Base-by-base conservation (phyloP, 1,140 invertebrate species). In the Coenobita brevimanus region DNA sequence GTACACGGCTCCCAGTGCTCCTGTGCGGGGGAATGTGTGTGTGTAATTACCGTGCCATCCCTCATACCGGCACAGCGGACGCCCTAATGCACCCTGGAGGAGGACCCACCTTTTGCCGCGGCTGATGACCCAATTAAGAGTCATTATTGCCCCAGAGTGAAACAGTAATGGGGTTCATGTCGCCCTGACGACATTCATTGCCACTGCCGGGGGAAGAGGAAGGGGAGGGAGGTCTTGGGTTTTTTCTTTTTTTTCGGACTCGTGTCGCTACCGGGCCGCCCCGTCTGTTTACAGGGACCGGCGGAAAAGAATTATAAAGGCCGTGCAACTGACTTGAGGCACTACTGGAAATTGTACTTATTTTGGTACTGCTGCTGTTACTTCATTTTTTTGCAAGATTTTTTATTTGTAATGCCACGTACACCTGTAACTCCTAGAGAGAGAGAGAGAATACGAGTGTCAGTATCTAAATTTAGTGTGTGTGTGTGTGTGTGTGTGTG, bases 151-250 rank as follows among this genome's bases (percentile, higher is more conserved):
- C 80, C 80, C 6, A 36, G 64, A 43, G 80, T 27, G 64, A 82
- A 82, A 60, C 38, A 67, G 80, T 82, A 43, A 71, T 71, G 54
- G 50, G 54, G 73, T 76, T 76, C 33, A 76, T 76, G 73, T 38
- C 73, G 27, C 43, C 33, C 73, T 60, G 79, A 43, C 79, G 79
- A 27, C 50, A 30, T 38, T 62, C 57, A 76, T 62, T 82, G 24
- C 60, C 27, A 80, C 43, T 15, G 75, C 27, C 24, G 76, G 6
- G 1, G 30, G 57, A 8, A 36, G 2, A 30, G 15, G 38, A n/a
- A 46, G 3, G 46, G 27, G 17, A 46, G n/a, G n/a, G n/a, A n/a
- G n/a, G n/a, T n/a, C n/a, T n/a, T n/a, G n/a, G n/a, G n/a, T n/a
- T n/a, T n/a, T 54, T 33, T 80, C 76, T 30, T 33, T 21, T 21